phyloP scores from a whole-genome alignment of 2,113 vertebrate genomes.

The Steatornis caripensis region DNA sequence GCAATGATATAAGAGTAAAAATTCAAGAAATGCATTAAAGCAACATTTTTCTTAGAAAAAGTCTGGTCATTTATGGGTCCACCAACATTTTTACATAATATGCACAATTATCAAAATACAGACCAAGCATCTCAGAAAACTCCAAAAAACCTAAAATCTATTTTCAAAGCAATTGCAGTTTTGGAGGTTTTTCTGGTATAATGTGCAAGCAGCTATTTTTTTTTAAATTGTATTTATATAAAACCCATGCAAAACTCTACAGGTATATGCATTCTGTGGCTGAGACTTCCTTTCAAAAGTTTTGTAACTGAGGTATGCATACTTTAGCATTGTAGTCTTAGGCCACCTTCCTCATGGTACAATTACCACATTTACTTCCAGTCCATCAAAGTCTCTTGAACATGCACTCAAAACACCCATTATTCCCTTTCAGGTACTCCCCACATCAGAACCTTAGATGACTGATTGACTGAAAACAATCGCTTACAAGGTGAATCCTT shows the following conservation, averaged over 20 bases:
- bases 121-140: conserved; percentile 99
- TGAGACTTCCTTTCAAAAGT: conserved; percentile 97
- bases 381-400: conserved; percentile 93
- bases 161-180: conserved; percentile 99
- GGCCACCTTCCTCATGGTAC: conserved; percentile 87
- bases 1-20: conserved; percentile 99
- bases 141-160: conserved; percentile 99
- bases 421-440: conserved; percentile 86
- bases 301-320: conserved; percentile 99
- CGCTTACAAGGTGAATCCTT: conserved; percentile 86
- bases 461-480: conserved; percentile 82
- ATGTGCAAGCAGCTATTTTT: conserved; percentile 99
- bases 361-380: conserved; percentile 86
- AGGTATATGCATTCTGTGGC: conserved; percentile 99
- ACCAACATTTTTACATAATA: conserved; percentile 99
- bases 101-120: conserved; percentile 99
- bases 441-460: conserved; percentile 85
- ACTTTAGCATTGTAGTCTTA: conserved; percentile 93
- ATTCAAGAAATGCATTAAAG: conserved; percentile 99
- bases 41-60: conserved; percentile 99
- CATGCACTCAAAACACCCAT: conserved; percentile 91
- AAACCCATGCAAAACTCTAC: conserved; percentile 99
- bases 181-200: conserved; percentile 99
- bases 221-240: conserved; percentile 99
- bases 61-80: conserved; percentile 99